phyloP scores from a whole-genome alignment of 2,113 vertebrate species.

The Mustelus asterias region DNA sequence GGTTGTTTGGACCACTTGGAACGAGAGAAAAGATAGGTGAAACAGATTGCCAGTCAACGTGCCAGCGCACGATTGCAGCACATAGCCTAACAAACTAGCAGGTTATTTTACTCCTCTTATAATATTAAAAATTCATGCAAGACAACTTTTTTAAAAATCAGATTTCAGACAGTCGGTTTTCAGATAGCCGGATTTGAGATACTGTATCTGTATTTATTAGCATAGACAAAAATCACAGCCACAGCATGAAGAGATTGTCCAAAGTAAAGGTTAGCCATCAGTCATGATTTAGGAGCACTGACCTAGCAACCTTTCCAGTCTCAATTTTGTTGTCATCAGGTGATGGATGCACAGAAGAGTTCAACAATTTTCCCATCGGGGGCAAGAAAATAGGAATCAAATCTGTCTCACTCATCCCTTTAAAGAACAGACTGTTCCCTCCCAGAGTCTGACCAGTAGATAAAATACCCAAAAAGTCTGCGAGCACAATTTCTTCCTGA shows the following conservation, averaged over 20 bases:
- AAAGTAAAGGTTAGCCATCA: neutral
- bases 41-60: too few relatives aligned
- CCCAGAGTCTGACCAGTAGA: neutral
- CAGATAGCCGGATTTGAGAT: too few relatives aligned
- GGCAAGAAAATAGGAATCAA: neutral
- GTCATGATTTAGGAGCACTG: neutral
- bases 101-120: too few relatives aligned
- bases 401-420: neutral
- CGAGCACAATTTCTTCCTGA: neutral
- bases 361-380: slow-evolving; percentile 18
- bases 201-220: neutral
- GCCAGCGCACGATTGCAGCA: too few relatives aligned
- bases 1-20: too few relatives aligned
- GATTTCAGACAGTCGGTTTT: too few relatives aligned
- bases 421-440: neutral
- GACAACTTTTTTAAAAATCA: too few relatives aligned
- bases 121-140: too few relatives aligned
- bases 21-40: too few relatives aligned
- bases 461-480: neutral
- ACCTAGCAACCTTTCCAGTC: neutral
- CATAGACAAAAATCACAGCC: neutral
- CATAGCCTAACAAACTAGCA: too few relatives aligned
- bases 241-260: neutral
- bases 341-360: neutral
- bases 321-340: neutral